Base-by-base conservation (phyloP, 2,797 vertebrate genomes). In the Neosalanx taihuensis region DNA sequence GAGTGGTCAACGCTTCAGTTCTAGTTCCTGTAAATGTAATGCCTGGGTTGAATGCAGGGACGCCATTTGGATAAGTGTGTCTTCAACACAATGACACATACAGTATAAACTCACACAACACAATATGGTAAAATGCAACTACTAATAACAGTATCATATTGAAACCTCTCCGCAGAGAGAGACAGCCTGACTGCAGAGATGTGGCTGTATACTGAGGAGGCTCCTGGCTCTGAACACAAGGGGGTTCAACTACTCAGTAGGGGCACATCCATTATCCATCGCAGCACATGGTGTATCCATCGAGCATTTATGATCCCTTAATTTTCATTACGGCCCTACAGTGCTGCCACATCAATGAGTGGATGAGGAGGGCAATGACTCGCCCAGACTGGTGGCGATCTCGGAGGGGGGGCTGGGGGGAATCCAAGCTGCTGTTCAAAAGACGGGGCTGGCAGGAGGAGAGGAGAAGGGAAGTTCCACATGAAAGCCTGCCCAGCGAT, bases 281-380 rank as follows among this genome's bases (percentile, higher is more conserved):
- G 56, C 69, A 79, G 82, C 88, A 88, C 82, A 86, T 87, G 88
- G 69, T 76, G 72, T 79, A 78, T 74, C 76, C 81, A 87, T 88
- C 81, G 70, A 33, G 64, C 78, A 64, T 87, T 87, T 85, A 90
- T 79, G 82, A 86, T 81, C 82, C 78, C 73, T 76, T 80, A 9
- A 77, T 86, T 81, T 81, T 84, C 85, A 86, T 75, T 75, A 82
- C 59, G 73, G 74, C 78, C 69, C 74, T 72, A 83, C 64, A 53
- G 83, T 85, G 59, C 72, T 71, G 76, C 87, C 87, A 88, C 89
- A 86, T 89, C 75, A 91, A 88, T 77, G 75, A 67, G 73, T 69
- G 69, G 72, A 73, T 75, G 46, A 73, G 74, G 65, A 70, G 75
- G 71, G 0, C 49, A 49, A 87, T 83, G 83, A 76, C 72, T 83